Base-by-base conservation (phyloP, 2,888 invertebrate species). In the Drosophila prostipennis region DNA sequence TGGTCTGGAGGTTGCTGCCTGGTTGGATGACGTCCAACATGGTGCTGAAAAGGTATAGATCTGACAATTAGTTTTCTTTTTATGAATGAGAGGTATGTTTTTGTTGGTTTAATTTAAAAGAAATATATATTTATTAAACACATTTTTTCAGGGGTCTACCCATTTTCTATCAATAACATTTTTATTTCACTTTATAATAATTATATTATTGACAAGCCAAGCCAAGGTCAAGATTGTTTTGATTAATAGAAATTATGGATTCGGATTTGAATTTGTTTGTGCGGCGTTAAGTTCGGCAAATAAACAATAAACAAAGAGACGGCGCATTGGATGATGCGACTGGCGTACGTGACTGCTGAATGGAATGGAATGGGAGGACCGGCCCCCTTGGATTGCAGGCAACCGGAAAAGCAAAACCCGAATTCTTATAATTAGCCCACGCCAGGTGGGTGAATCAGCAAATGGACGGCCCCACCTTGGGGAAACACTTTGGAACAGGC, bases 1-100 rank as follows among this genome's bases (percentile, higher is more conserved):
- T 42, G 57, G 29, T 51, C 6, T 73, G 69, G 55, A 65, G 55
- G 16, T 72, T 76, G 40, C 10, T 60, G 13, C n/a, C 58, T 4
- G 85, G 80, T 76, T 87, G 84, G 68, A 90, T 77, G 16, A 90
- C 61, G 68, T 90, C 90, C 89, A 90, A 80, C 89, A 90, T 90
- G 39, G 29, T 87, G 46, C 52, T 72, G 46, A 3, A 26, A 37
- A 26, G 14, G 16, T 4, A 6, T 46, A 74, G 1, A 32, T 10
- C 4, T 3, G n/a, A 0, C 42, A 59, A 45, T 43, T 1, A 26
- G 16, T 40, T 36, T 32, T 36, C 10, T 10, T 14, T 48, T 6
- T 11, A 16, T 29, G 3, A 43, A 26, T 26, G 26, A 26, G 19
- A 3, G 26, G 26, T 26, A 23, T 23, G 3, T 23, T 23, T 23